Evolutionary conservation across 2,888 invertebrate species (phyloP), one percentile per base, ranked within the genome.

Genomic region (Autographa pulchrina): DNA sequence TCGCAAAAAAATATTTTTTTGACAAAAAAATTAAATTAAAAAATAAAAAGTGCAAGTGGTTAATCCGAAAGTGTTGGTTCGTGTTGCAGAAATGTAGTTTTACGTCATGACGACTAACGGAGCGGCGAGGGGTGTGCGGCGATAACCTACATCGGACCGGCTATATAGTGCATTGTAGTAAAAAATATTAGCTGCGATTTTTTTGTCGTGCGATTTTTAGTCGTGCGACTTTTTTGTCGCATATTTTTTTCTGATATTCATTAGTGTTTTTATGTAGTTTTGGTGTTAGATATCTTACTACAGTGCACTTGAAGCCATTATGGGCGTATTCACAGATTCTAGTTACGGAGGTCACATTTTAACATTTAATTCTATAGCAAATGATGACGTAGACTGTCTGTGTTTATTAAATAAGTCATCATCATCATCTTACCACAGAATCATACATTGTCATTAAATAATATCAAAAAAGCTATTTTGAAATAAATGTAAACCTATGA

Each of bases 91-190:
- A 67, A 41, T 68, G 61, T 76, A 76, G 76, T 73, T 65, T 64
- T 9, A 72, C 75, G 25, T 66, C 69, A 64, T 60, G 75, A 72
- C 59, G 79, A 74, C 77, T 60, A 20, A 79, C 74, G 85, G 85
- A 82, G 80, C 78, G 72, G 62, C 74, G 74, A 66, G 75, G 41
- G 66, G 75, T 72, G 76, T 65, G 79, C 81, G 74, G 80, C 77
- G 73, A 66, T 65, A 11, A 41, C 60, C 77, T 80, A 74, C 85
- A 85, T 85, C 85, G 85, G 84, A 84, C 75, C 16, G 64, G 66
- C 61, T 63, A 25, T 25, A 1, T 61, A 59, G 66, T 72, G 81
- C 74, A 69, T 75, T 84, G 70, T 75, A 61, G 65, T 70, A 14
- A 35, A n/a, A n/a, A 32, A 11, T 6, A 13, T 2, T 7, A 48